Conservation (phyloP, 2,113 vertebrate genomes). For the Sphyrna mokarran region DNA sequence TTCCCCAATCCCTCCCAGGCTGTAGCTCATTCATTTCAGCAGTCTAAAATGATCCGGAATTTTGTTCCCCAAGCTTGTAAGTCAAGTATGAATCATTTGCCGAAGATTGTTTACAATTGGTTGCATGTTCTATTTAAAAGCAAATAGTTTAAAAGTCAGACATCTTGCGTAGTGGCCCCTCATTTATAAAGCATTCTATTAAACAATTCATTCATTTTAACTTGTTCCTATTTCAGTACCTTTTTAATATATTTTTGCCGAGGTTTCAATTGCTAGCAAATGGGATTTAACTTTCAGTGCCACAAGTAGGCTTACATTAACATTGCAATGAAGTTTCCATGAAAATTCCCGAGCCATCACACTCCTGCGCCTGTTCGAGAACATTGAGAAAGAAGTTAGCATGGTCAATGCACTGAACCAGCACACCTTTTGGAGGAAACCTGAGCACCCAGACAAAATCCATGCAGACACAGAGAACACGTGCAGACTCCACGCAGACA, state of each 20-base stretch:
- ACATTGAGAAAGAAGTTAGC: too few relatives aligned
- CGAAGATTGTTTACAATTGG: not conserved
- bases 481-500: too few relatives aligned
- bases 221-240: not conserved
- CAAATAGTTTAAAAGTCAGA: not conserved
- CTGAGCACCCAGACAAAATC: too few relatives aligned
- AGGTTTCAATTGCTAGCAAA: not conserved
- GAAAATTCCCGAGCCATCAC: too few relatives aligned
- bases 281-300: not conserved
- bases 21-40: not conserved
- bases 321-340: too few relatives aligned
- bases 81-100: slow-evolving; percentile 2
- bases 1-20: not conserved
- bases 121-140: not conserved
- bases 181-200: not conserved
- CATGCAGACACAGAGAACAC: too few relatives aligned
- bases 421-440: too few relatives aligned
- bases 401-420: too few relatives aligned
- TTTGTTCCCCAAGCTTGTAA: not conserved
- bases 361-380: too few relatives aligned
- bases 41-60: not conserved
- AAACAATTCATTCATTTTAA: not conserved
- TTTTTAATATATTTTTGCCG: not conserved
- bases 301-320: too few relatives aligned
- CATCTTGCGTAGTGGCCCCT: too few relatives aligned